phyloP scores from a whole-genome alignment of 2,888 invertebrate genomes.

The Cantharis flavilabris region DNA sequence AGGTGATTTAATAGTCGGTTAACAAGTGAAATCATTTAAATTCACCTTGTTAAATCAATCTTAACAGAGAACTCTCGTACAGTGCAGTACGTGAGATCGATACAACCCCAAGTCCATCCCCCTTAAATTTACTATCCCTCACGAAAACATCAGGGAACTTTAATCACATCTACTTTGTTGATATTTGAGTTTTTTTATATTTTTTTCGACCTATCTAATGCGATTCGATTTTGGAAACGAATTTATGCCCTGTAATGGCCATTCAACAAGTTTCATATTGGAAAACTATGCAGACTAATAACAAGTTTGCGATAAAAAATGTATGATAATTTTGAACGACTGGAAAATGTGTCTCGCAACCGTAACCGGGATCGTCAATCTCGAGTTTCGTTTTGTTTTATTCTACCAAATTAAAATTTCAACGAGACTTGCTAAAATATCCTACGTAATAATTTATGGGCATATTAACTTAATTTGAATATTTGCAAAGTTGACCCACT shows the following conservation, averaged over 20 bases:
- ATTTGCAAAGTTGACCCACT: conserved; percentile 14
- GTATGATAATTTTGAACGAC: neutral
- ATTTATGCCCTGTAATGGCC: neutral
- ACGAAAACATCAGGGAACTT: conserved; percentile 32
- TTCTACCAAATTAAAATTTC: neutral
- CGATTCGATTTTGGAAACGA: neutral
- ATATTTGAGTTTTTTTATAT: conserved; percentile 13
- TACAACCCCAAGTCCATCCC: conserved; percentile 28
- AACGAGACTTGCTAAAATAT: neutral
- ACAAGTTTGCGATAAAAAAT: neutral
- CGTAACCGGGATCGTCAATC: neutral
- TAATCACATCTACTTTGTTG: conserved; percentile 33
- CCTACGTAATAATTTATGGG: neutral
- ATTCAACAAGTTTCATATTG: neutral
- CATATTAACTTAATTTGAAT: neutral
- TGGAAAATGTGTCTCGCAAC: neutral
- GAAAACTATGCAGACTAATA: neutral
- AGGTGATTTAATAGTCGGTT: neutral
- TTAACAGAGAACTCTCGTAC: conserved; percentile 19
- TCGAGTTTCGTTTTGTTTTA: neutral
- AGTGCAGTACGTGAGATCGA: conserved; percentile 32
- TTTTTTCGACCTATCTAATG: neutral
- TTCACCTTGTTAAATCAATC: conserved; percentile 27
- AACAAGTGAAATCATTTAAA: conserved; percentile 19
- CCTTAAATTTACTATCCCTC: conserved; percentile 31